Evolutionary conservation across 2,888 invertebrate genomes (phyloP), one percentile per base, ranked within the genome.

Genomic region (Eristalis arbustorum): DNA sequence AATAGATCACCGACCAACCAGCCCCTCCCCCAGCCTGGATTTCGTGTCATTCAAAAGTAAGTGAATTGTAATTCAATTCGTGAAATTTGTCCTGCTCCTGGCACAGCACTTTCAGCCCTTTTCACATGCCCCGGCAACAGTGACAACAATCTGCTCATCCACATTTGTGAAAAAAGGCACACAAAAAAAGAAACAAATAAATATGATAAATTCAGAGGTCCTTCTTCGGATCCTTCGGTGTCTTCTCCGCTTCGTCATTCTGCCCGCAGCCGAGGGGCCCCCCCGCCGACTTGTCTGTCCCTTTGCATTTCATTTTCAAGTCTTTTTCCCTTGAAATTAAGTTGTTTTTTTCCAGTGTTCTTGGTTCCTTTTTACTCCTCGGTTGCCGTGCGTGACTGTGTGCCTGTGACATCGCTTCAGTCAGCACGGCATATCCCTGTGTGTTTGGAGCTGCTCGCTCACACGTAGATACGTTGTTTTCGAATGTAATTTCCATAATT

Each of bases 401-500:
- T 49, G 49, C 8, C 49, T 6, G 56, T 25, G 66, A 8, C 18
- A 56, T 68, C 37, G 18, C 40, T 67, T 64, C 63, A 31, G 31
- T n/a, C 34, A 25, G 40, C 56, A n/a, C 42, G 31, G 31, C 31
- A 10, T 31, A 13, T 37, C 37, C 37, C 13, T 37, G 37, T 37
- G 37, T 13, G 8, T 37, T 13, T 37, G 37, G 2, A 8, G 49
- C 49, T 18, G 49, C 18, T 49, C 49, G 18, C 49, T 18, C 49
- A 49, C 18, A 49, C 49, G 49, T n/a, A 42, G 42, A 42, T 42
- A 31, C 34, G 61, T 56, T 82, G 73, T 82, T 85, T 81, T 57
- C 73, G 81, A 82, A 85, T 82, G 77, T 82, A 85, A 85, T 85
- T 85, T 85, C 85, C 85, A 85, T 85, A 85, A 85, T 85, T 85